Base-by-base conservation (phyloP, 2,888 invertebrate species). In the Eudemis profundana region DNA sequence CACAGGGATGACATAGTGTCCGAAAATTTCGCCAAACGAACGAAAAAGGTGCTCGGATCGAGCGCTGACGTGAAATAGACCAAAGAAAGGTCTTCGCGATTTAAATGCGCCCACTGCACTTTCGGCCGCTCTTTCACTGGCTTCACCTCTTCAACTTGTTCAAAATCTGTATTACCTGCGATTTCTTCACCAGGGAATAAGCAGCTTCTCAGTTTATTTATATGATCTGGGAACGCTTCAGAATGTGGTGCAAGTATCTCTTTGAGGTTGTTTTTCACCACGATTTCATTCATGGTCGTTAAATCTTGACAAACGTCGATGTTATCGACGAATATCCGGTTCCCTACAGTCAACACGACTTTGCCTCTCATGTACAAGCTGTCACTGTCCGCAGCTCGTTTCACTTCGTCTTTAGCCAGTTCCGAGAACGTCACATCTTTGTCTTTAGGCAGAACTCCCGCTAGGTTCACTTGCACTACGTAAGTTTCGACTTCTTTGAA, bases 281-380 rank as follows among this genome's bases (percentile, higher is more conserved):
- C 91, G 0, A 85, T 82, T 72, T 93, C 87, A 21, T 93, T 90
- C 1, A 89, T 70, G 3, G 90, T 83, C 0, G 87, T 78, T 19
- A 95, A 81, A 64, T 93, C 88, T 69, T 93, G 92, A 66, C 94
- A 92, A 27, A 93, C 88, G 75, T 94, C 93, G 40, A 96, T 78
- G 2, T 94, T 94, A 59, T 95, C 93, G 1, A 96, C 85, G 92
- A 95, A 95, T 38, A 96, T 77, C 0, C 93, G 93, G 67, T 94
- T 92, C 0, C 93, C 94, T 27, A 96, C 75, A 53, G 94, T 93
- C 68, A 95, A 78, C 5, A 84, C 79, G 38, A 95, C 90, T 77
- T 93, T 82, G 3, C 89, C 93, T 68, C 84, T 85, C 68, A 93
- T 72, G 56, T 84, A 85, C n/a, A 87, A 27, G 19, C 85, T 81